Base-by-base conservation (phyloP, 1,140 invertebrate species). In the Pseudomyrmex pallidus region DNA sequence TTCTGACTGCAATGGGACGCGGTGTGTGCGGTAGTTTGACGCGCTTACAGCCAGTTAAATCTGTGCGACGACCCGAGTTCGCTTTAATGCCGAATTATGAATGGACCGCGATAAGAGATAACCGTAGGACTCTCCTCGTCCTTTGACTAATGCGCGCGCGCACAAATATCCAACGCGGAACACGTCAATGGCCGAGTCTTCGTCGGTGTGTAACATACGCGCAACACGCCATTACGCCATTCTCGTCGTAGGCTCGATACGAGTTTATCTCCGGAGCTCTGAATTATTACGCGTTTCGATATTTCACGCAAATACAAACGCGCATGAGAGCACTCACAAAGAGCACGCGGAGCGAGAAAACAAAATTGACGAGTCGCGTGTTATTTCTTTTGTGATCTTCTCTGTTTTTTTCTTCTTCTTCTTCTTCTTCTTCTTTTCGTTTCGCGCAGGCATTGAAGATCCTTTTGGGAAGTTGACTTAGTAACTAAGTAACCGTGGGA, bases 41-140 rank as follows among this genome's bases (percentile, higher is more conserved):
- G 52, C 76, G 66, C 66, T 72, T 70, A 59, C 64, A 50, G 54
- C 66, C 54, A 50, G 76, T 70, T 70, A 80, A 80, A 80, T 61
- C 66, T 59, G 76, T 25, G 44, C 74, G 74, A 67, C 74, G 46
- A 62, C 25, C 35, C 76, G 66, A 22, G 66, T 8, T 72, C 76
- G 76, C 76, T 80, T 59, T 72, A 80, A 80, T 72, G 54, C 76
- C 76, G 76, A 80, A 80, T 80, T 80, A 80, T 72, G 76, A 80
- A 80, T 80, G 76, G 76, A 72, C 59, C 64, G 20, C 20, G 76
- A 70, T 72, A 72, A 80, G 66, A 80, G 76, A 80, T 80, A 59
- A 59, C 52, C 48, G 17, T 12, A 17, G 35, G 35, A 35, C 35
- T 35, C 35, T 35, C 35, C 35, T 57, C 3, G 35, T 22, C 2